These are phyloP conservation scores for Osmerus mordax DNA, from an alignment of 2,113 vertebrate species.

Conservation along the genomic window DNA sequence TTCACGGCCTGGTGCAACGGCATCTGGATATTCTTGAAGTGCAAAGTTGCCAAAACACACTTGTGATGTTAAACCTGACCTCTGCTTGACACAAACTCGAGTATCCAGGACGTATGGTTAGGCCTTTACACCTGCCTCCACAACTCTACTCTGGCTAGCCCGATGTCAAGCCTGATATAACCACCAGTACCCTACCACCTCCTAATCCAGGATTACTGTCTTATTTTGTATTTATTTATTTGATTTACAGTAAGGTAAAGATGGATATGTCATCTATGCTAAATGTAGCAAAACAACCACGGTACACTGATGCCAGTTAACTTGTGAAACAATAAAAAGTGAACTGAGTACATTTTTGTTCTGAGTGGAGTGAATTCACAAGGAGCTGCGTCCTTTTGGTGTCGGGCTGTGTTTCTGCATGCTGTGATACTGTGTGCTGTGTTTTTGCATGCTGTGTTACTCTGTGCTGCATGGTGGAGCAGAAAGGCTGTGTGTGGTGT, in stretches of 20 bases:
- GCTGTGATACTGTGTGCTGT: background rate
- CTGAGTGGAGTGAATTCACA: conserved; percentile 9
- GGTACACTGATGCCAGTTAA: conserved; percentile 66
- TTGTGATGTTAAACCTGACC: conserved; percentile 1
- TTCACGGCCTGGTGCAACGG: conserved; percentile 27
- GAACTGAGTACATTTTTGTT: conserved; percentile 27
- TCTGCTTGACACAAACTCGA: too few species aligned
- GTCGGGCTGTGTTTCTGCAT: background rate
- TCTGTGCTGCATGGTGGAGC: background rate
- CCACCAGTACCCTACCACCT: conserved; percentile 27
- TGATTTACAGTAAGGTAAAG: conserved; percentile 62
- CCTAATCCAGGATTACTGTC: conserved; percentile 38
- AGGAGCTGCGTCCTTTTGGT: background rate
- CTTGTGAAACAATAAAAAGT: conserved; percentile 70
- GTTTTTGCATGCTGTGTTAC: background rate
- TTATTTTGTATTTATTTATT: conserved; percentile 71
- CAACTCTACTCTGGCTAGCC: too few species aligned
- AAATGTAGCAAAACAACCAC: conserved; percentile 72
- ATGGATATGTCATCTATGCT: conserved; percentile 61
- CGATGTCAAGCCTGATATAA: too few species aligned
- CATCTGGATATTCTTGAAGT: conserved; percentile 59
- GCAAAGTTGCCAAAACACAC: conserved; percentile 68
- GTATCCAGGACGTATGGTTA: too few species aligned
- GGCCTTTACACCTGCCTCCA: too few species aligned
- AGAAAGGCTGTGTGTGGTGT: background rate